phyloP scores from a whole-genome alignment of 2,888 invertebrate genomes.

The Busseola fusca region DNA sequence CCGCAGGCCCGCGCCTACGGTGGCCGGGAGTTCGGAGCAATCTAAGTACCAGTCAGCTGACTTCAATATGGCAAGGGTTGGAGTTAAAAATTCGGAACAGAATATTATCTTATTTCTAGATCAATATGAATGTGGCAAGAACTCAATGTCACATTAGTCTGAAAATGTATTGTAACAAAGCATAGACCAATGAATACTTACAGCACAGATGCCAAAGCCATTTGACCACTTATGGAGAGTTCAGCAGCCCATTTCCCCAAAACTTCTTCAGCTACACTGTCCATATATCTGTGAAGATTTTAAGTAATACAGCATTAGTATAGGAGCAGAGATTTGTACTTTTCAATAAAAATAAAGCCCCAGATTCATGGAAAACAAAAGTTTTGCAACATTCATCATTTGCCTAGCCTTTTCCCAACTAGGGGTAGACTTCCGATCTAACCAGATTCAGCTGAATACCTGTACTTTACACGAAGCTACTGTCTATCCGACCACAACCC shows the following conservation, averaged over 20 bases:
- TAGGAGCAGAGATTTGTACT: background rate
- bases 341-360: background rate
- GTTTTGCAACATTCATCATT: background rate
- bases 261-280: conserved; percentile 75
- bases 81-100: background rate
- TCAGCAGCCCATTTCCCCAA: conserved; percentile 70
- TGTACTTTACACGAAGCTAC: too few relatives aligned
- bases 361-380: background rate
- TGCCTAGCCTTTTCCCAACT: too few relatives aligned
- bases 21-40: background rate
- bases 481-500: too few relatives aligned
- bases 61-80: background rate
- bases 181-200: conserved; percentile 59
- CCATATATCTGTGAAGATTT: conserved; percentile 76
- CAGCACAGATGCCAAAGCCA: conserved; percentile 70
- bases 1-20: too few relatives aligned
- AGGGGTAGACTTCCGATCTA: too few relatives aligned
- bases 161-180: background rate
- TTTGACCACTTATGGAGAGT: conserved; percentile 55
- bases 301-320: background rate
- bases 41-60: background rate
- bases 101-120: background rate
- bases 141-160: background rate
- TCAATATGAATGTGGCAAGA: background rate
- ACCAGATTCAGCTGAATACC: too few relatives aligned